A percentile compares a stretch with the other conserved stretches of the same genome.
Evolutionary conservation across 2,888 invertebrate species (phyloP).

Genomic region (Aphelenchoides bicaudatus): DNA sequence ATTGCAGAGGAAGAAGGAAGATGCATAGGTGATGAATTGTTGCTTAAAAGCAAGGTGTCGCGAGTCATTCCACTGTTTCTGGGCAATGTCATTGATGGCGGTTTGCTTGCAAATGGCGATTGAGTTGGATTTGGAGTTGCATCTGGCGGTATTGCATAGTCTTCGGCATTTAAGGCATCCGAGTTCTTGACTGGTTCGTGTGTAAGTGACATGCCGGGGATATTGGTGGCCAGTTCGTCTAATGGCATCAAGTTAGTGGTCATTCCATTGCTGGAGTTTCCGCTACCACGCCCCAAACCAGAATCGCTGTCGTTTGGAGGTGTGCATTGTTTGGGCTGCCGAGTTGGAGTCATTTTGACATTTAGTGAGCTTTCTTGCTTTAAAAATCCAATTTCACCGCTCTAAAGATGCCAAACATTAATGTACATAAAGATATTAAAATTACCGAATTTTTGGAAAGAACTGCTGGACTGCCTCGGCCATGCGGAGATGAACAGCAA

Average conservation of each 20-base stretch:
- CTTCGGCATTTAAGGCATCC: constrained; percentile 20
- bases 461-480: constrained; percentile 11
- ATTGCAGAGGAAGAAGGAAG: constrained; percentile 18
- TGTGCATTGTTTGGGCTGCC: constrained; percentile 8
- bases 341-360: neutral
- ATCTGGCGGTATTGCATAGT: constrained; percentile 35
- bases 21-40: constrained; percentile 13
- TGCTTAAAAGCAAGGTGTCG: constrained; percentile 11
- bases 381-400: neutral
- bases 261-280: neutral
- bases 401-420: neutral
- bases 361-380: neutral
- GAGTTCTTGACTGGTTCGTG: constrained; percentile 16
- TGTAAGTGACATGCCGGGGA: constrained; percentile 21
- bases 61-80: neutral
- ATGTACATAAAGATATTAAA: neutral
- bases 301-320: constrained; percentile 29
- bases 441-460: constrained; percentile 10
- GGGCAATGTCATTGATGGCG: constrained; percentile 12
- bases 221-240: constrained; percentile 24
- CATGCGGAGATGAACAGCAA: neutral
- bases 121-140: neutral
- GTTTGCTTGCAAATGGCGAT: constrained; percentile 1
- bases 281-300: constrained; percentile 32
- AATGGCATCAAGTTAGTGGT: constrained; percentile 4